phyloP scores from a whole-genome alignment of 2,797 vertebrate species.

The Intellagama lesueurii region DNA sequence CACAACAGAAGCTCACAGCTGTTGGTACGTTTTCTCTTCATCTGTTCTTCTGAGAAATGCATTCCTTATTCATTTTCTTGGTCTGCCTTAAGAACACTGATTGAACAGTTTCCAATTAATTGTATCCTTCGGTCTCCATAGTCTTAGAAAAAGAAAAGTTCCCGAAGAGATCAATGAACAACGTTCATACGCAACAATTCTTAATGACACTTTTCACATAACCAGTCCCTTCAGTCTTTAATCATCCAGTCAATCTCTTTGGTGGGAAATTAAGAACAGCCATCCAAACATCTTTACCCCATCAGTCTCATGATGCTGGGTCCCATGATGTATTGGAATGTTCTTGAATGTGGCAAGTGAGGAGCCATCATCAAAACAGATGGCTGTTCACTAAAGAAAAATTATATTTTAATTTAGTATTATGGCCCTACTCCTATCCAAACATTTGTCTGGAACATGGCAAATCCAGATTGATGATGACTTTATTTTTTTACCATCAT shows the following conservation, averaged over 20 bases:
- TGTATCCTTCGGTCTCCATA: neutral
- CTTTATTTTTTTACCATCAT: conserved; percentile 45
- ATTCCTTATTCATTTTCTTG: neutral
- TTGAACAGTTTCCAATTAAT: neutral
- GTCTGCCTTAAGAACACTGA: neutral
- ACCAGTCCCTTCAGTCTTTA: neutral
- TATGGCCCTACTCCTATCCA: neutral
- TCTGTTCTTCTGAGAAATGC: fast-evolving
- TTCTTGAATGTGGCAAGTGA: neutral
- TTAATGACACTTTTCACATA: neutral
- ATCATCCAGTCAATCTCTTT: neutral
- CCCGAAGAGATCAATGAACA: neutral
- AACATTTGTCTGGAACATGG: conserved; percentile 51
- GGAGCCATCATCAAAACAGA: conserved; percentile 53
- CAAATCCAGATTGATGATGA: conserved; percentile 55
- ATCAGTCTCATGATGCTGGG: neutral
- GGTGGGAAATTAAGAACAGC: neutral
- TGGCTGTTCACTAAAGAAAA: neutral
- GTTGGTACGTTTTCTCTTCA: neutral
- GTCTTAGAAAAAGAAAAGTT: conserved; percentile 6
- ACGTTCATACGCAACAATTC: neutral
- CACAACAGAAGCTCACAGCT: neutral
- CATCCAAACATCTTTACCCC: neutral
- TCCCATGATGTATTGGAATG: conserved; percentile 7
- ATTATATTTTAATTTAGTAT: fast-evolving